These are phyloP conservation scores for Wiebesia pumilae DNA, from an alignment of 1,140 invertebrate genomes.

Conservation along the genomic window DNA sequence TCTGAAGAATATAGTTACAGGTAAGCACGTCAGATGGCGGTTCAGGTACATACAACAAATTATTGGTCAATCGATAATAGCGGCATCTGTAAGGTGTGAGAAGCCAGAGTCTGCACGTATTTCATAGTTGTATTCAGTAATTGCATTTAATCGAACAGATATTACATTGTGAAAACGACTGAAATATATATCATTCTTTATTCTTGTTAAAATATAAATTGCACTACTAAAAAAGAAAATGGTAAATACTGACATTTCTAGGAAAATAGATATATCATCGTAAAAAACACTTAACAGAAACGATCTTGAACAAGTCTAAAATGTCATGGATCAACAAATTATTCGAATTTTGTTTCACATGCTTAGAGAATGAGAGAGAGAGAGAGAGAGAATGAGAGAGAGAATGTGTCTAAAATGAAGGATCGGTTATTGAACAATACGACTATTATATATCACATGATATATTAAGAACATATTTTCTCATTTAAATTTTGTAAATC, in stretches of 20 bases:
- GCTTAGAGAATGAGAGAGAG: conserved; percentile 25
- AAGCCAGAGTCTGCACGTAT: background rate
- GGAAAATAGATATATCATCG: background rate
- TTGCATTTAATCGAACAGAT: too few relatives aligned
- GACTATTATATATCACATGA: background rate
- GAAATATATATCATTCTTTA: background rate
- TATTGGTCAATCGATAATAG: background rate
- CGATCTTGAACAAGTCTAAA: conserved; percentile 10
- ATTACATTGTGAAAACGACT: too few relatives aligned
- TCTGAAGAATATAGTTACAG: background rate
- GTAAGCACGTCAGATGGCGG: conserved; percentile 10
- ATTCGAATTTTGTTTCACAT: conserved; percentile 28
- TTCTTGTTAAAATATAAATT: background rate
- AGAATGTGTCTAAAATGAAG: background rate
- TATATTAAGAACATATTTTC: background rate
- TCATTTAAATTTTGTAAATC: background rate
- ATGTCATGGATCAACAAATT: background rate
- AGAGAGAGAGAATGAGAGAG: conserved; percentile 17
- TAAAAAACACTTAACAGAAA: conserved; percentile 39
- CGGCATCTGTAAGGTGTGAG: background rate
- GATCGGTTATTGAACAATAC: conserved; percentile 6
- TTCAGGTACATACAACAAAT: too few relatives aligned
- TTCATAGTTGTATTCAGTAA: too few relatives aligned
- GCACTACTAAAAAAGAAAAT: background rate
- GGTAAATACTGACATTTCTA: background rate